These are phyloP conservation scores for Athrips mouffetella DNA, from an alignment of 2,888 invertebrate genomes.

Conservation along the genomic window DNA sequence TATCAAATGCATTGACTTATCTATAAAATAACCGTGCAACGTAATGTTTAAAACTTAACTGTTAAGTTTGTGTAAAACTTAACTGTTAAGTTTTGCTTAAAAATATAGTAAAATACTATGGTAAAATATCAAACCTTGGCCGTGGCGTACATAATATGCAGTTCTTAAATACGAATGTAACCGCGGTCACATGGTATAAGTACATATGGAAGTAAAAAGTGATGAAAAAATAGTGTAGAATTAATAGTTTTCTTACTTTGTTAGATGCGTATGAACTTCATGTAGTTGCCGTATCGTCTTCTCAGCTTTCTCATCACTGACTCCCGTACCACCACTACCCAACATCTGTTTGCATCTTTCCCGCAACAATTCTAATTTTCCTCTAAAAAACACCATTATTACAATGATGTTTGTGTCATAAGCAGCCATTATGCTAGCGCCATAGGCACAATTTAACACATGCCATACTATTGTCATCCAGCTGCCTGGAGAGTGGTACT, in stretches of 20 bases:
- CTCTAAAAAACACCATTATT: conserved; percentile 60
- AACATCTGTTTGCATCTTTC: conserved; percentile 55
- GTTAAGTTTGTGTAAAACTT: no score
- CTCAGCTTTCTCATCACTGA: conserved; percentile 34
- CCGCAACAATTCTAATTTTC: conserved; percentile 54
- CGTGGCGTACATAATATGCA: not conserved
- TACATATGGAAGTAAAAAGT: no score
- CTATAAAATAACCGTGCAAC: no score
- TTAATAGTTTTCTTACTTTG: conserved; percentile 51
- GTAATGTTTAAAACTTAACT: not conserved
- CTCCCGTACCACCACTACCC: conserved; percentile 25
- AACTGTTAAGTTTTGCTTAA: no score
- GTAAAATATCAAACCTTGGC: not conserved
- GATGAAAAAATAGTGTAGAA: not conserved
- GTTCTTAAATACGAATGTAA: not conserved
- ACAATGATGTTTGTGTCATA: conserved; percentile 54
- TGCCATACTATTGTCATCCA: conserved; percentile 60
- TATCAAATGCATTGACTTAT: no score
- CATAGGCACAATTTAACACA: conserved; percentile 42
- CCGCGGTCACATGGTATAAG: no score
- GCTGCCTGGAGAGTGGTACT: conserved; percentile 50
- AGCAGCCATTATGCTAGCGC: conserved; percentile 48
- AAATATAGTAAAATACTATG: no score
- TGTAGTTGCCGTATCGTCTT: conserved; percentile 45
- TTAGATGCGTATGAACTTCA: conserved; percentile 40